Conservation (phyloP, 2,113 vertebrate genomes). For the Cinclus cinclus region DNA sequence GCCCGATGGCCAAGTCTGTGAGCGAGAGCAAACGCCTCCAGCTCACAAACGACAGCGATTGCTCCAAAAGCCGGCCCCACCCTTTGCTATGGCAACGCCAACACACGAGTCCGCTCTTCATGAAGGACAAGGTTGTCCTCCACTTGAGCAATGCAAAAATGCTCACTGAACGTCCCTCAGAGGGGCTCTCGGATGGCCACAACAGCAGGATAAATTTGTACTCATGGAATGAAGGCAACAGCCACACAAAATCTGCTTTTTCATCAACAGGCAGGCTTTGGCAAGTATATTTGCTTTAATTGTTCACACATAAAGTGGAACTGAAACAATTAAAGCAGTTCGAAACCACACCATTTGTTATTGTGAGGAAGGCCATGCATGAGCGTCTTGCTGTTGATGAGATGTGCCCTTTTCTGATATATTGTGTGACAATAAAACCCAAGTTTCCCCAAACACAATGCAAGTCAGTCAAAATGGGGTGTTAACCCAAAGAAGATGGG, state of each 20-base stretch:
- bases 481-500: neutral
- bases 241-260: neutral
- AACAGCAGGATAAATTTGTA: neutral
- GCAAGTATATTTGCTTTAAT: neutral
- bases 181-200: neutral
- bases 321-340: constrained; percentile 27
- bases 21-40: neutral
- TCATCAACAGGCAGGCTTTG: neutral
- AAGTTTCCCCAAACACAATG: neutral
- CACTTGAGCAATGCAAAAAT: neutral
- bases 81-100: constrained; percentile 3
- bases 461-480: neutral
- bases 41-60: neutral
- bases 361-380: neutral
- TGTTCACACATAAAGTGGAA: constrained; percentile 1
- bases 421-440: neutral
- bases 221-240: neutral
- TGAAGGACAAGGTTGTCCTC: neutral
- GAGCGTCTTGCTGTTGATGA: neutral
- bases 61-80: neutral
- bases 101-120: neutral
- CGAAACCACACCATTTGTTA: constrained; percentile 14
- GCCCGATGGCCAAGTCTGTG: neutral
- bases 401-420: neutral
- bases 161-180: neutral